These are phyloP conservation scores for Gallinago nigripennis DNA, from an alignment of 2,797 vertebrate genomes.

Conservation along the genomic window DNA sequence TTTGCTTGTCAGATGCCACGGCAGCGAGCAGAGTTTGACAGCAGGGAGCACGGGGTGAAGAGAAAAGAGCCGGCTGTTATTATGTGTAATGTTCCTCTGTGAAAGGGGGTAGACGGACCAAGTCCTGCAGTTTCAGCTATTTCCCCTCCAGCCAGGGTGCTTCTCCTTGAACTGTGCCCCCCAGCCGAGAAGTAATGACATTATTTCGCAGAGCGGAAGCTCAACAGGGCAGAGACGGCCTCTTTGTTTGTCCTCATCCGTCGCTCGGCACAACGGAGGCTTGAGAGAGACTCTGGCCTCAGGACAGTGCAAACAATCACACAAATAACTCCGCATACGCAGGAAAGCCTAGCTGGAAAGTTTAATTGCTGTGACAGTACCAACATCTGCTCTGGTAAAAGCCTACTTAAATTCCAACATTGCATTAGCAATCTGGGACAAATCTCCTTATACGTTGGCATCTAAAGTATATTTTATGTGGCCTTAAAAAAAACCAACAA, in stretches of 20 bases:
- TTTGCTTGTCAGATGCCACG: not conserved
- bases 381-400: not conserved
- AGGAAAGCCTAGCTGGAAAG: not conserved
- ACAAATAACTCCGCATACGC: not conserved
- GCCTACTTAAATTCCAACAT: not conserved
- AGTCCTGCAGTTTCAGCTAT: not conserved
- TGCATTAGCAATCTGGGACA: not conserved
- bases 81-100: not conserved
- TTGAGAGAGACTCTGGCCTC: not conserved
- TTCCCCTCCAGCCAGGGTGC: not conserved
- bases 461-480: not conserved
- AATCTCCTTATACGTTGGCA: not conserved
- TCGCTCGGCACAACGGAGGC: not conserved
- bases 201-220: not conserved
- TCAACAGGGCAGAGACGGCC: not conserved
- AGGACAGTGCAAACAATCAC: not conserved
- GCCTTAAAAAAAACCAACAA: not conserved
- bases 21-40: not conserved
- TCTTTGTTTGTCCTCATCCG: not conserved
- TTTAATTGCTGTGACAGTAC: constrained; percentile 19
- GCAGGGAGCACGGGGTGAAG: not conserved
- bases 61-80: constrained; percentile 12
- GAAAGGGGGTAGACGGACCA: not conserved
- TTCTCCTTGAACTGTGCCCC: constrained; percentile 12
- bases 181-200: not conserved